These are phyloP conservation scores for Platyscapa corneri DNA, from an alignment of 1,140 invertebrate species.

Conservation along the genomic window DNA sequence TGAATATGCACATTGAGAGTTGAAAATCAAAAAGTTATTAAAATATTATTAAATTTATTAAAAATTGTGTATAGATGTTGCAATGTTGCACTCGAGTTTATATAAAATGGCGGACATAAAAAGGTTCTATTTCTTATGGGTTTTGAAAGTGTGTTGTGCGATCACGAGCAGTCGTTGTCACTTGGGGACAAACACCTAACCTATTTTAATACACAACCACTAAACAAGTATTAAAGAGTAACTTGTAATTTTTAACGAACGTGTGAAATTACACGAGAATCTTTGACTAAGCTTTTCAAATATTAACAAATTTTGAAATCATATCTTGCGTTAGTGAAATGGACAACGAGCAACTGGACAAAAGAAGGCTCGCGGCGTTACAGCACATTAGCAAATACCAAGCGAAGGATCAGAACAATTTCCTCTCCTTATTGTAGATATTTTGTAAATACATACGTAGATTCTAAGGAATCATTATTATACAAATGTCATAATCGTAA, in stretches of 20 bases:
- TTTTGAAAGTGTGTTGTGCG: not conserved
- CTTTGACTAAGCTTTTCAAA: not conserved
- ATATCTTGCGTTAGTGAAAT: not conserved
- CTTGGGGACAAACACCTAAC: not conserved
- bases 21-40: constrained; percentile 31
- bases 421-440: constrained; percentile 16
- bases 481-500: not conserved
- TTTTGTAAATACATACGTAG: constrained; percentile 29
- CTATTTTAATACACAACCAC: not conserved
- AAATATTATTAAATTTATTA: constrained; percentile 3
- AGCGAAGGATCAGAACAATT: not conserved
- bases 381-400: not conserved
- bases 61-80: not conserved
- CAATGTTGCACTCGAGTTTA: constrained; percentile 1
- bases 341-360: not conserved
- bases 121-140: too few species aligned
- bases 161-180: not conserved
- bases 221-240: not conserved
- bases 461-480: not conserved
- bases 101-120: not conserved
- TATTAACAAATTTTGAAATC: not conserved
- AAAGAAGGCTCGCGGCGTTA: not conserved
- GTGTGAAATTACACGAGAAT: too few species aligned
- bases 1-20: constrained; percentile 13
- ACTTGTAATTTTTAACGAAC: not conserved